Conservation (phyloP, 2,797 vertebrate genomes). For the Scyliorhinus canicula region DNA sequence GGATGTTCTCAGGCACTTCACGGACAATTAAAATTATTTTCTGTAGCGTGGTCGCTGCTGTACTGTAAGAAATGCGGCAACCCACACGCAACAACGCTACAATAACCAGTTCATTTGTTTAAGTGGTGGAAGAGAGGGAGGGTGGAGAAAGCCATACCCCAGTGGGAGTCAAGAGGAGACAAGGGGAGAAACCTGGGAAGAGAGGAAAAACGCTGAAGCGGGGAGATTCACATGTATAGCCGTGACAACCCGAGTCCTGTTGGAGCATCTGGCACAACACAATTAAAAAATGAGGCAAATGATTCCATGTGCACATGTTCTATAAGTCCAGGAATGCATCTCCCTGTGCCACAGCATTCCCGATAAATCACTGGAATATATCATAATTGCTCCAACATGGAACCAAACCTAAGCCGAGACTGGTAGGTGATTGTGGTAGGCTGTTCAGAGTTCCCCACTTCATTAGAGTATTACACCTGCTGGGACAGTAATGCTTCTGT, state of each 20-base stretch:
- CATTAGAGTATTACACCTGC: background rate
- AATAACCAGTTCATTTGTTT: background rate
- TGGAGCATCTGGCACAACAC: background rate
- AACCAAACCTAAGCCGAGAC: background rate
- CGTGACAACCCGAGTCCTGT: background rate
- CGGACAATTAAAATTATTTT: background rate
- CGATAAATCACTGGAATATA: slow-evolving; percentile 3
- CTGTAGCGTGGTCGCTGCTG: background rate
- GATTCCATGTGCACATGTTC: background rate
- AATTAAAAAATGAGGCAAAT: background rate
- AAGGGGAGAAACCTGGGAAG: background rate
- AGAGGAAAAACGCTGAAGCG: background rate
- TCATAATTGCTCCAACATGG: slow-evolving; percentile 4
- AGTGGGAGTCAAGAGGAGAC: background rate
- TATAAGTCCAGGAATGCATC: background rate
- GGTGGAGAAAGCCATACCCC: background rate
- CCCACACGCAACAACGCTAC: background rate
- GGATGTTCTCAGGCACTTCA: background rate
- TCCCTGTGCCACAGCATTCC: background rate
- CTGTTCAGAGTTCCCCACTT: background rate
- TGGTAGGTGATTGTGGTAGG: background rate
- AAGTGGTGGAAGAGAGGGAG: background rate
- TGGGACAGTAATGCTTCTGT: background rate
- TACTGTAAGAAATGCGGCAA: background rate
- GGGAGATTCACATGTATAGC: background rate